phyloP scores from a whole-genome alignment of 1,140 invertebrate species.

The Neodiprion lecontei region DNA sequence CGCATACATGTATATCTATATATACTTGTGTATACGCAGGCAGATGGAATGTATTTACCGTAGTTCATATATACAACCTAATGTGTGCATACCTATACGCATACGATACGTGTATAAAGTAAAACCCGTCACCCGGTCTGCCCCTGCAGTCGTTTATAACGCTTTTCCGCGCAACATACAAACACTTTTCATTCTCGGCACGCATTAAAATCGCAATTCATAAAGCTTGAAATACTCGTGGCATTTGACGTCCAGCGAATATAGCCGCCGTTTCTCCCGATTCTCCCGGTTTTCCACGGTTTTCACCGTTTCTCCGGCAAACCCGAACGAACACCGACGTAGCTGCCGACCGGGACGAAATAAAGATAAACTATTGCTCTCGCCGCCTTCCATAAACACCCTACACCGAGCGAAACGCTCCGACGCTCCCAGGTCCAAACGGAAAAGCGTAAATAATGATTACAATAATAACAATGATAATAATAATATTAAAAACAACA shows the following conservation, averaged over 20 bases:
- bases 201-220: conserved; percentile 5
- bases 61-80: no score
- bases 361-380: conserved; percentile 1
- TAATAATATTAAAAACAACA: no score
- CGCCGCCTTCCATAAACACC: not conserved
- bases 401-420: not conserved
- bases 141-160: not conserved
- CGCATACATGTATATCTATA: no score
- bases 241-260: not conserved
- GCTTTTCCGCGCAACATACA: not conserved
- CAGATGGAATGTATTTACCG: no score
- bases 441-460: not conserved
- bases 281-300: no score
- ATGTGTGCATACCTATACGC: no score
- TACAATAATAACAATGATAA: not conserved
- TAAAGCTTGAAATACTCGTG: conserved; percentile 5
- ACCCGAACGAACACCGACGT: not conserved
- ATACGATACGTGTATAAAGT: no score
- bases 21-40: no score
- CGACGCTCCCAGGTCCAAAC: not conserved
- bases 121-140: no score
- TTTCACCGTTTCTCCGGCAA: no score
- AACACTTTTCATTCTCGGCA: not conserved
- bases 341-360: not conserved
- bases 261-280: not conserved